phyloP scores from a whole-genome alignment of 1,140 invertebrate species.

The Panulirus ornatus region DNA sequence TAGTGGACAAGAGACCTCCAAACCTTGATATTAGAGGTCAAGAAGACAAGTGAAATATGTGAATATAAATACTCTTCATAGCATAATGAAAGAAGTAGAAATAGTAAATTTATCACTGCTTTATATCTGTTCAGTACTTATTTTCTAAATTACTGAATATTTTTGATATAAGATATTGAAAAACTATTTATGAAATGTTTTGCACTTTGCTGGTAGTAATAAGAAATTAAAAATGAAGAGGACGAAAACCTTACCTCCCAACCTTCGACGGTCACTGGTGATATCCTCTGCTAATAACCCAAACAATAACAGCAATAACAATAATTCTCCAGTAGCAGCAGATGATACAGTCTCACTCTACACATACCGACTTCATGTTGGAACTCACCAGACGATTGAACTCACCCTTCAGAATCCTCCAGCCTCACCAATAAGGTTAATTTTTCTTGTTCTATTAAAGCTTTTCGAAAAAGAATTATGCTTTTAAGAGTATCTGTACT shows the following conservation, averaged over 20 bases:
- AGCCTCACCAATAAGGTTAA: conserved; percentile 25
- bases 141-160: too few species aligned
- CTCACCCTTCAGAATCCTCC: conserved; percentile 62
- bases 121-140: too few species aligned
- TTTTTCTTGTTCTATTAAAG: too few species aligned
- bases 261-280: conserved; percentile 36
- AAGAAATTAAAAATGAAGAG: conserved; percentile 35
- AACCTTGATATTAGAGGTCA: too few species aligned
- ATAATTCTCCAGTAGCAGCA: conserved; percentile 23
- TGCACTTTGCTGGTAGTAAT: neutral
- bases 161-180: too few species aligned
- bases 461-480: too few species aligned
- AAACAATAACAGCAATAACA: conserved; percentile 44
- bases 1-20: neutral
- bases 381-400: conserved; percentile 56
- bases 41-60: too few species aligned
- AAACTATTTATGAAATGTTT: neutral
- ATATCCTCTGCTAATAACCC: conserved; percentile 8
- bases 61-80: too few species aligned
- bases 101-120: too few species aligned
- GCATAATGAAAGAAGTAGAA: too few species aligned
- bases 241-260: conserved; percentile 56
- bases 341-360: conserved; percentile 68
- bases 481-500: too few species aligned
- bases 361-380: conserved; percentile 64